Base-by-base conservation (phyloP, 2,888 invertebrate genomes). In the Phaonia tiefii region DNA sequence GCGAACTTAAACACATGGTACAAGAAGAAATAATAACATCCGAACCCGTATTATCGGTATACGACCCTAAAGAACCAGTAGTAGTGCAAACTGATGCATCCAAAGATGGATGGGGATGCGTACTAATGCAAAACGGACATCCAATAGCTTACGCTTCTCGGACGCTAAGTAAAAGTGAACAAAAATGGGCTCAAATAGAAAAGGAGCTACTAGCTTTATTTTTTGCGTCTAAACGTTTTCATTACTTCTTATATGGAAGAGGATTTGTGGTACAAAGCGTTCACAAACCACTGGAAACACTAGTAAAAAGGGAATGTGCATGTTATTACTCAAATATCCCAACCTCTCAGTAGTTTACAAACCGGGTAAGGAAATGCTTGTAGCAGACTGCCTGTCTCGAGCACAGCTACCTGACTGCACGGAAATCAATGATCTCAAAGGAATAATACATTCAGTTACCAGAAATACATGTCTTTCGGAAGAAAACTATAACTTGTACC, bases 261-360 rank as follows among this genome's bases (percentile, higher is more conserved):
- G 87, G 65, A 85, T 87, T 81, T 86, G 87, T 66, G 84, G 85
- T 4, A 84, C 86, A 5, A 17, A 84, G 13, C 73, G 87, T 67
- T 60, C 88, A 13, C 87, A 88, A 79, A 79, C n/a, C n/a, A n/a
- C n/a, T n/a, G n/a, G n/a, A n/a, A n/a, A n/a, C n/a, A n/a, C n/a
- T n/a, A n/a, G n/a, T n/a, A n/a, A n/a, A n/a, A n/a, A n/a, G n/a
- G n/a, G 86, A 80, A 81, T 87, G 80, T 84, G 85, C 67, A 79
- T 87, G 71, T 85, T 83, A 56, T 75, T 88, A 31, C 51, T 86
- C n/a, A 87, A 85, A 80, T 88, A 88, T 70, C 71, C 81, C 4
- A 17, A 74, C 13, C 80, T 83, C 51, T 31, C 22, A 15, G 65
- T 82, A 15, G 73, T 67, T n/a, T 84, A 85, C 84, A 88, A 82